Base-by-base conservation (phyloP, 2,888 invertebrate genomes). In the Drosophila tanythrix region DNA sequence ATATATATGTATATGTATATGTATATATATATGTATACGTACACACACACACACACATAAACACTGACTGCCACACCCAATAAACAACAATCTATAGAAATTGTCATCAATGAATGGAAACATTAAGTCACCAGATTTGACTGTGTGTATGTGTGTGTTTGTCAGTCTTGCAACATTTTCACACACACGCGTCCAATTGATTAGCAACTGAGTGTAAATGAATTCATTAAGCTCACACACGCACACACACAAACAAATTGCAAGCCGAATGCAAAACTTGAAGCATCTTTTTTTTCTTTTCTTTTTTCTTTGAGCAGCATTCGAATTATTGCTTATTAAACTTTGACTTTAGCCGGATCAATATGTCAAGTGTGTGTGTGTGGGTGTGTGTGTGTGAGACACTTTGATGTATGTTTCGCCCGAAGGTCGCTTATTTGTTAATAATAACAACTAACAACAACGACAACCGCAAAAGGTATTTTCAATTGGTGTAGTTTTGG, bases 311-410 rank as follows among this genome's bases (percentile, higher is more conserved):
- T 43, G n/a, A 58, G 25, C 51, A 50, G 57, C 58, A 70, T 35
- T 68, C 57, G 72, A 81, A 88, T 88, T 83, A 88, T 88, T 83
- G 77, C 74, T 88, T 81, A 86, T 84, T 84, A 84, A 84, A 80
- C 87, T 78, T 66, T 51, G 70, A 36, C 70, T 33, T 33, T 51
- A 40, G 71, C 38, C 29, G 70, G 80, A 69, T 73, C 66, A 68
- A 62, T 50, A 43, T 53, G 57, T 58, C 63, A 70, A 60, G 50
- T 67, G 59, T 33, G 35, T n/a, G 66, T 13, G 11, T 46, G 46
- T 21, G 18, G n/a, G 15, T 29, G 48, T 48, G 11, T 27, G 8
- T 33, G 3, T 35, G 27, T n/a, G 21, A 15, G 21, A 56, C 13
- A 35, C 51, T 51, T 51, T 18, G 11, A 51, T 51, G 46, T 25